Percentiles rank a stretch among this genome's conserved stretches.
Conservation (phyloP, 2,888 invertebrate genomes). For the Glaucopsyche alexis region DNA sequence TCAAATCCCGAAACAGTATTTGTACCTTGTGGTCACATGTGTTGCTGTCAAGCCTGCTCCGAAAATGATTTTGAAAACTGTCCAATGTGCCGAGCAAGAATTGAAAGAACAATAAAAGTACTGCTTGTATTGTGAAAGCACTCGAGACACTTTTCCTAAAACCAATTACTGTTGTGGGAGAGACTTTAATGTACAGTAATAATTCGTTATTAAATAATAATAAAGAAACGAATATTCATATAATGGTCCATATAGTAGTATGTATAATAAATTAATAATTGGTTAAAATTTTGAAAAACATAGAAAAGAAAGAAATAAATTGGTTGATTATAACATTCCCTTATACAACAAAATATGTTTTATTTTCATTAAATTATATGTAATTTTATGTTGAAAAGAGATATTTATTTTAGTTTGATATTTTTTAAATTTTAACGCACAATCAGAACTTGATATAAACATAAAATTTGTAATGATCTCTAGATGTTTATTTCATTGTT, state of each 20-base stretch:
- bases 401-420: neutral
- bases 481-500: neutral
- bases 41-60: slow-evolving; percentile 87
- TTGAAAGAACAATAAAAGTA: slow-evolving; percentile 85
- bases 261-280: neutral
- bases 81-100: slow-evolving; percentile 88
- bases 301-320: neutral
- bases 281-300: neutral
- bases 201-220: neutral
- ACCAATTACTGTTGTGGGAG: neutral
- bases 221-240: neutral
- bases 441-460: neutral
- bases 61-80: slow-evolving; percentile 81
- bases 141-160: neutral
- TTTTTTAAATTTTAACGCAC: neutral
- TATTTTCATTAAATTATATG: neutral
- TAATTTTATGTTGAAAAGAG: neutral
- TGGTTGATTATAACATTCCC: neutral
- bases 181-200: neutral
- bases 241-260: neutral
- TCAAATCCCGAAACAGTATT: slow-evolving; percentile 85
- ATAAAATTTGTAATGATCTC: neutral
- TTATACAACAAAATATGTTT: neutral
- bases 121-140: slow-evolving; percentile 60
- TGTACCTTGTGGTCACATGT: slow-evolving; percentile 93